Conservation (phyloP, 2,888 invertebrate genomes). For the Yponomeuta malinellus region DNA sequence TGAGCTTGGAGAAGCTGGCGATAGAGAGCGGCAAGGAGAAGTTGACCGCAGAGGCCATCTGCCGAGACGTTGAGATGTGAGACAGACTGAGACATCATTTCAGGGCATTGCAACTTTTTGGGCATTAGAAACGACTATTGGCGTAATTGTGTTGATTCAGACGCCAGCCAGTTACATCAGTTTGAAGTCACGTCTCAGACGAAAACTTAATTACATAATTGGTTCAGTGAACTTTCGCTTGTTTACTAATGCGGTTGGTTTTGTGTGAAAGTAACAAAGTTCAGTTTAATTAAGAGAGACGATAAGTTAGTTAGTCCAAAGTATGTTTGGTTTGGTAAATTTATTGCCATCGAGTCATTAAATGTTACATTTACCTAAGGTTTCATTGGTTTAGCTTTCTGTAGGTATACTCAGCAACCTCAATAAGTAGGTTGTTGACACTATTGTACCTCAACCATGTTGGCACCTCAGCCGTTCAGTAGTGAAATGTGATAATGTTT, state of each 20-base stretch:
- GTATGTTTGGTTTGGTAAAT: neutral
- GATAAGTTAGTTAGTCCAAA: neutral
- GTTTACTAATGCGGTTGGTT: constrained; percentile 4
- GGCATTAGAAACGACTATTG: neutral
- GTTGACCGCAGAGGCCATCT: constrained; percentile 41
- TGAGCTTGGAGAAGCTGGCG: neutral
- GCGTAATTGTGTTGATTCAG: neutral
- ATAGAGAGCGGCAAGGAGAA: constrained; percentile 56
- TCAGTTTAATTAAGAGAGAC: neutral
- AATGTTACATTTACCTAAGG: constrained; percentile 3
- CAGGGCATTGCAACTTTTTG: neutral
- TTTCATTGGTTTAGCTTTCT: neutral
- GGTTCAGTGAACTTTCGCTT: neutral
- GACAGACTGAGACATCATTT: neutral
- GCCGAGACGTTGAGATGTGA: constrained; percentile 66
- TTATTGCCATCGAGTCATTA: constrained; percentile 11
- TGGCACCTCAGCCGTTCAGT: no score
- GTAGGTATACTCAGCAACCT: neutral
- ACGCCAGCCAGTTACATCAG: no score
- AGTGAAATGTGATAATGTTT: no score
- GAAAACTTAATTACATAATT: neutral
- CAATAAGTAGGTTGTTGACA: neutral
- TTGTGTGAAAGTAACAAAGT: constrained; percentile 5
- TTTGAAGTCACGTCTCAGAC: no score
- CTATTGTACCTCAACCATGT: no score